These are phyloP conservation scores for Sebastes wilsoni DNA, from an alignment of 2,797 vertebrate genomes.

Conservation along the genomic window DNA sequence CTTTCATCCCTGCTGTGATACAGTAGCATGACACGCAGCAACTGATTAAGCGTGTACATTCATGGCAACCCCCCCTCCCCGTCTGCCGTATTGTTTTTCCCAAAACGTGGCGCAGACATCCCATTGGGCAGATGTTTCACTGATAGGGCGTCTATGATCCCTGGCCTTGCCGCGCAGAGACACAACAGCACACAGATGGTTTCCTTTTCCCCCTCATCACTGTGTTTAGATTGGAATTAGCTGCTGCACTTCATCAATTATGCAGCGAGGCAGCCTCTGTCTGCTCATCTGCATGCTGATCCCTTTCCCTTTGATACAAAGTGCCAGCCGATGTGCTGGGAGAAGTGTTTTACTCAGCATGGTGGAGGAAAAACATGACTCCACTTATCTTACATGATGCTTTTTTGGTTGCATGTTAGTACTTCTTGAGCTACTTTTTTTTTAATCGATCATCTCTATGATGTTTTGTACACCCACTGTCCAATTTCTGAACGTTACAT, in stretches of 20 bases:
- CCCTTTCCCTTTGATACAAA: constrained; percentile 51
- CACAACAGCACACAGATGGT: constrained; percentile 61
- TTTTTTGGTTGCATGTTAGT: not conserved
- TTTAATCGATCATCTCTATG: too few species aligned
- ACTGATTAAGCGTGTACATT: not conserved
- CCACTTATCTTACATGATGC: not conserved
- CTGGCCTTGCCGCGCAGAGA: constrained; percentile 26
- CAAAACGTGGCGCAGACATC: constrained; percentile 23
- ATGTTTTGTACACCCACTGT: not conserved
- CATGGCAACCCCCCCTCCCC: not conserved
- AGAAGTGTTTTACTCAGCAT: constrained; percentile 35
- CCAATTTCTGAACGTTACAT: too few species aligned
- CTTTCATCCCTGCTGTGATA: not conserved
- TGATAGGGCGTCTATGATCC: constrained; percentile 39
- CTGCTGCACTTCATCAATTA: constrained; percentile 73
- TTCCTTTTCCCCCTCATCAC: constrained; percentile 63
- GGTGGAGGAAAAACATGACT: constrained; percentile 32
- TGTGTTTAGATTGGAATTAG: constrained; percentile 65
- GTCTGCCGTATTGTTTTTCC: not conserved
- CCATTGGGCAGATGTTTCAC: constrained; percentile 51
- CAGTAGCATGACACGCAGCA: not conserved
- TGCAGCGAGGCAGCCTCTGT: constrained; percentile 60
- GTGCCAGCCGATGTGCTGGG: constrained; percentile 16
- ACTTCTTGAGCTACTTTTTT: not conserved
- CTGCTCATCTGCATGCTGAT: constrained; percentile 50